Evolutionary conservation across 2,113 vertebrate genomes (phyloP).

Genomic region (Setophaga kirtlandii): DNA sequence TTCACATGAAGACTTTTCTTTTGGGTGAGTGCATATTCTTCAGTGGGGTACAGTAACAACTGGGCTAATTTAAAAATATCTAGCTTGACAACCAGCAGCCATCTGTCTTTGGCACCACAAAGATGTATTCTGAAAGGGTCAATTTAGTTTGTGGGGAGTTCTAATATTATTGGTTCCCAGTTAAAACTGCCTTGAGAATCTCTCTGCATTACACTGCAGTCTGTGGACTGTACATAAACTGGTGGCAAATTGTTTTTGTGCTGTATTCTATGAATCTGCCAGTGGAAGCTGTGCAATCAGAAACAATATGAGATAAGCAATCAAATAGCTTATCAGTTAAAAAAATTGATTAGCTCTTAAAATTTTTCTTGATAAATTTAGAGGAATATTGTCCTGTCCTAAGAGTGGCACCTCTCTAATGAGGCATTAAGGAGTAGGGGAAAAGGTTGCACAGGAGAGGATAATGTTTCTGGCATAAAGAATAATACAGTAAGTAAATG

Average conservation of each 20-base stretch:
- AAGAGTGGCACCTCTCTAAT: neutral
- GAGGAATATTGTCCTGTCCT: neutral
- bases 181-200: neutral
- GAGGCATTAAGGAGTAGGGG: neutral
- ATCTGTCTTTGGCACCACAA: neutral
- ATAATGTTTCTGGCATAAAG: neutral
- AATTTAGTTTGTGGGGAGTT: neutral
- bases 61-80: neutral
- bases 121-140: neutral
- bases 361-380: neutral
- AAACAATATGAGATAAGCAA: neutral
- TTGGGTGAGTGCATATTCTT: neutral
- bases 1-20: neutral
- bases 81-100: neutral
- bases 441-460: neutral
- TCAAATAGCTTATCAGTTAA: neutral
- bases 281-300: neutral
- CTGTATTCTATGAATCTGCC: neutral
- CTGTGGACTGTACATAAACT: neutral
- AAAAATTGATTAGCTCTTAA: neutral
- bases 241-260: neutral
- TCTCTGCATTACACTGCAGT: neutral
- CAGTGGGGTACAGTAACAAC: neutral
- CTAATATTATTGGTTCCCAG: neutral
- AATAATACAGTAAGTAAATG: neutral